Evolutionary conservation across 2,113 vertebrate species (phyloP), one percentile per base, ranked within the genome.

Genomic region (Silurus meridionalis): DNA sequence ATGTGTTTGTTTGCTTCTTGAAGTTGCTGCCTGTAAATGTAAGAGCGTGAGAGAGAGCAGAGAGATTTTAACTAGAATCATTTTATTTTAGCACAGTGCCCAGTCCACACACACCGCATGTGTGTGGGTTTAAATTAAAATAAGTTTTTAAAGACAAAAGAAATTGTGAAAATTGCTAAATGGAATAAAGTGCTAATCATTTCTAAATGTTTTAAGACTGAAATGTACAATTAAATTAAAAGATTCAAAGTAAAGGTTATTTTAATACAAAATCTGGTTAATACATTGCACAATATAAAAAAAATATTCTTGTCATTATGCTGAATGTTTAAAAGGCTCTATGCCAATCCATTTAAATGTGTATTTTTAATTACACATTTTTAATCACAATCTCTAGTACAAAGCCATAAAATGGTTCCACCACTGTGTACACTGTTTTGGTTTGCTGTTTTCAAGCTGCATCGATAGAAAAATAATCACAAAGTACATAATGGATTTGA

Each of bases 1-100:
- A 37, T 37, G 28, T 37, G n/a, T 89, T 60, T 83, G 63, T 67
- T 17, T 83, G 66, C 69, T 71, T 13, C 4, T 61, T 28, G 37
- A 77, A 52, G 37, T 83, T 52, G 66, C 63, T 82, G 77, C 55
- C 53, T 83, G 53, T 67, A 75, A 71, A 75, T 83, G 58, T 82
- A 80, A 82, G 83, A 75, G 63, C 57, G 55, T 83, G 88, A 89
- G 88, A 85, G 55, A 75, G 86, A 75, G 86, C 72, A 86, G 64
- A 55, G 79, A 84, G 67, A 86, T 74, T 74, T 52, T 75, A n/a
- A 52, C 19, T 72, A 23, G 17, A 74, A 19, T 74, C 53, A 80
- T 28, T 75, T 15, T 78, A 75, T 52, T 81, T 10, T 83, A 2
- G 67, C 77, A 63, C 87, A 84, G 64, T 63, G 69, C 82, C 17